Evolutionary conservation across 2,113 vertebrate genomes (phyloP).

Genomic region (Brienomyrus longianalis): DNA sequence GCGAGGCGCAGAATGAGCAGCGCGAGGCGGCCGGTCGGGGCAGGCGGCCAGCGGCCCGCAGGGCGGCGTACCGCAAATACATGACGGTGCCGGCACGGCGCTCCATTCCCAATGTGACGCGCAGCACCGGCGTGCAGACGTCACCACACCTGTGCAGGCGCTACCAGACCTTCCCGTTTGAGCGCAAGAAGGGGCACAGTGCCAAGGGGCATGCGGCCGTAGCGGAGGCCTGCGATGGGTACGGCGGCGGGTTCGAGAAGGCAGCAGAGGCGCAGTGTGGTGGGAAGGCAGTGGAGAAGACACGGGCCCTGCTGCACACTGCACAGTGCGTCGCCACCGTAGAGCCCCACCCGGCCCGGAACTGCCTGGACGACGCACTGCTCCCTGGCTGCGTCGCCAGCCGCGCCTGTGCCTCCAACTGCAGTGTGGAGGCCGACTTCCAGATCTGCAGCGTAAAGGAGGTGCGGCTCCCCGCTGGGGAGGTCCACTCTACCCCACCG

Average conservation of each 20-base stretch:
- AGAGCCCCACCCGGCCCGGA: slow-evolving; percentile 54
- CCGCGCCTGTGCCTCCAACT: slow-evolving; percentile 41
- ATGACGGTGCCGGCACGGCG: slow-evolving; percentile 94
- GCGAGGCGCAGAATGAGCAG: slow-evolving; percentile 94
- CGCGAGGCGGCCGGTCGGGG: slow-evolving; percentile 60
- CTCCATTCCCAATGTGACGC: slow-evolving; percentile 94
- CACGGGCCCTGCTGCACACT: slow-evolving; percentile 64
- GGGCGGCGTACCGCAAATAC: slow-evolving; percentile 85
- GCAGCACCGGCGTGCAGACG: slow-evolving; percentile 94
- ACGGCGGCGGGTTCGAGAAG: slow-evolving; percentile 66
- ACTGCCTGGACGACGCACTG: slow-evolving; percentile 44
- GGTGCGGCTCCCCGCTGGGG: slow-evolving; percentile 50
- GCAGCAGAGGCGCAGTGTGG: slow-evolving; percentile 45
- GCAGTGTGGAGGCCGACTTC: slow-evolving; percentile 49
- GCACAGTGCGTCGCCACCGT: slow-evolving; percentile 60
- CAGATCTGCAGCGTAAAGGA: slow-evolving; percentile 59
- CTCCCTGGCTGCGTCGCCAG: slow-evolving; percentile 61
- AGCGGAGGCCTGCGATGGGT: slow-evolving; percentile 66
- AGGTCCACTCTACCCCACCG: slow-evolving; percentile 50
- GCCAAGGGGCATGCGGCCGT: slow-evolving; percentile 66
- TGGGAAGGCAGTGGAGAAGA: slow-evolving; percentile 49
- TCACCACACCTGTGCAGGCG: slow-evolving; percentile 86
- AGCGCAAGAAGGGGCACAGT: slow-evolving; percentile 77
- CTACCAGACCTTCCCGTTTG: slow-evolving; percentile 94
- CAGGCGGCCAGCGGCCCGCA: slow-evolving; percentile 57